Evolutionary conservation across 2,888 invertebrate species (phyloP).

Genomic region (Trimorus sp.): DNA sequence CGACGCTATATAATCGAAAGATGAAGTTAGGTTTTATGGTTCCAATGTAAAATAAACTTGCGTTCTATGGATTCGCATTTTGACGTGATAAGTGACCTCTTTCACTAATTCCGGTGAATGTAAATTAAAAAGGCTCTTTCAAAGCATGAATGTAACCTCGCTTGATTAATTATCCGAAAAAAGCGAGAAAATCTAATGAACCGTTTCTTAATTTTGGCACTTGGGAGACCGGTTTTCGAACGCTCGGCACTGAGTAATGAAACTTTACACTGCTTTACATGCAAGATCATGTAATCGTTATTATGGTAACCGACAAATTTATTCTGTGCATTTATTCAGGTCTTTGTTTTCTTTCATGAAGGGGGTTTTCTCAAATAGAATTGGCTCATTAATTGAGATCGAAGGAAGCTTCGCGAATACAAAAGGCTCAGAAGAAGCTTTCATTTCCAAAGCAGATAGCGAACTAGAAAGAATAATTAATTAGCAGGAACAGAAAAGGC

Average conservation of each 20-base stretch:
- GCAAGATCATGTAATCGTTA: conserved; percentile 20
- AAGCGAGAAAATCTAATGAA: no score
- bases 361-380: conserved; percentile 51
- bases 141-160: no score
- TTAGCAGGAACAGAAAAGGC: conserved; percentile 55
- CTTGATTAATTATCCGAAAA: no score
- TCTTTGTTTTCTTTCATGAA: conserved; percentile 56
- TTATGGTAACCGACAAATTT: conserved; percentile 32
- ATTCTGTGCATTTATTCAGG: conserved; percentile 49
- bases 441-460: conserved; percentile 64
- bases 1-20: conserved; percentile 79
- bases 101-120: no score
- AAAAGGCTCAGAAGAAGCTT: conserved; percentile 60
- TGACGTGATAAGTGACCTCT: conserved; percentile 29
- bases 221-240: no score
- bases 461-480: conserved; percentile 64
- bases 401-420: conserved; percentile 62
- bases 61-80: conserved; percentile 60
- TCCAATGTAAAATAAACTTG: conserved; percentile 72
- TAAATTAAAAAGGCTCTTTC: no score
- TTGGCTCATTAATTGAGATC: conserved; percentile 66
- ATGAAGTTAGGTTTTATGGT: conserved; percentile 76
- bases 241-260: neutral
- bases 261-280: neutral
- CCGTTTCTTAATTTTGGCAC: no score